Conservation (phyloP, 2,113 vertebrate species). For the Eudyptes chrysolophus region DNA sequence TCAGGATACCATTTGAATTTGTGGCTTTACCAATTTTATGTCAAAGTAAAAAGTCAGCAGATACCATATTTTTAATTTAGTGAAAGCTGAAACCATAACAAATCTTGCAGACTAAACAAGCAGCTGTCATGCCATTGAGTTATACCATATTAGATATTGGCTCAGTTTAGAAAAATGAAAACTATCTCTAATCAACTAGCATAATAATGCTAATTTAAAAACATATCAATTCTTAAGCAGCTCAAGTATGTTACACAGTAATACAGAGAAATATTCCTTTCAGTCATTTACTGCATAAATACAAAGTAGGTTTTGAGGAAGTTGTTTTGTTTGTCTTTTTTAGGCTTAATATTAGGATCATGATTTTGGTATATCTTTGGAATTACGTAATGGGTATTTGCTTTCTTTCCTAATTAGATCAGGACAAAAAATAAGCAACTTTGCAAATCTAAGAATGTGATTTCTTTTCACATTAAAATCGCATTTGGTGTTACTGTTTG, state of each 20-base stretch:
- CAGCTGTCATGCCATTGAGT: not conserved
- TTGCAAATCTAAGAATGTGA: not conserved
- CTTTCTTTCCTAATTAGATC: not conserved
- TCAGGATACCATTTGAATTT: not conserved
- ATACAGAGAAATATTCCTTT: not conserved
- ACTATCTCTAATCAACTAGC: not conserved
- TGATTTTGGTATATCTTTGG: not conserved
- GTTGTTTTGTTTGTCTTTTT: not conserved
- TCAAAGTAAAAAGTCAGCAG: not conserved
- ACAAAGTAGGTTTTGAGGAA: not conserved
- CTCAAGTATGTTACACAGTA: not conserved
- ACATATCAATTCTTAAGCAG: not conserved
- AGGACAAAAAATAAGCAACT: not conserved
- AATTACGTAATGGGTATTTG: not conserved
- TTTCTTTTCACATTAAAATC: not conserved
- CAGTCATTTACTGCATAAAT: not conserved
- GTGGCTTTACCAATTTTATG: not conserved
- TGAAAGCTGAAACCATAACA: not conserved
- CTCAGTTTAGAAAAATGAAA: not conserved
- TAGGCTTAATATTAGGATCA: not conserved
- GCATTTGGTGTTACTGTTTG: not conserved
- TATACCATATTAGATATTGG: not conserved
- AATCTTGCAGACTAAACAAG: not conserved
- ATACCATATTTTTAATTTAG: not conserved
- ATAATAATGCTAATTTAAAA: not conserved